Conservation (phyloP, 1,140 invertebrate species). For the Phenacoccus solenopsis region DNA sequence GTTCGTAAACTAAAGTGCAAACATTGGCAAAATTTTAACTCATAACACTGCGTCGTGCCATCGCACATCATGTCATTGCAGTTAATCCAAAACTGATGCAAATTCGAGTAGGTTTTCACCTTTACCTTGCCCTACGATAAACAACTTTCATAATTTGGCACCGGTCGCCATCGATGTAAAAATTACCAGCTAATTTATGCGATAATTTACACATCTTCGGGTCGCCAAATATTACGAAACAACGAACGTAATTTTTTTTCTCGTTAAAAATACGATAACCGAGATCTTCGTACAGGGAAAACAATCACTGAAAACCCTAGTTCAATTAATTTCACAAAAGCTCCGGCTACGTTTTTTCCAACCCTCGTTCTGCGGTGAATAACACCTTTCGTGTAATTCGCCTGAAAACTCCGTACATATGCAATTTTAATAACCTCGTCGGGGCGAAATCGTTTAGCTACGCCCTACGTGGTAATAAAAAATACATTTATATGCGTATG, state of each 20-base stretch:
- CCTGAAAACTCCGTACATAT: background rate
- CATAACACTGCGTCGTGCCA: background rate
- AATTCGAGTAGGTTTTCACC: background rate
- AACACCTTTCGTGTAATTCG: background rate
- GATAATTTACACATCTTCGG: too few relatives aligned
- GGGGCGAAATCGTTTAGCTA: background rate
- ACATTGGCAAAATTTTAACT: background rate
- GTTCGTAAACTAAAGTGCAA: background rate
- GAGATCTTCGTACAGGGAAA: too few relatives aligned
- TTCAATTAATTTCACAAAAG: background rate
- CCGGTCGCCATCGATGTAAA: too few relatives aligned
- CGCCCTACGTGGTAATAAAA: too few relatives aligned
- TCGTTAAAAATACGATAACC: too few relatives aligned
- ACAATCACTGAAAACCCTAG: too few relatives aligned
- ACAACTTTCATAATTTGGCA: background rate
- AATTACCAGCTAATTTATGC: too few relatives aligned
- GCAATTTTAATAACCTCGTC: slow-evolving; percentile 3
- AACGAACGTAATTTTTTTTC: too few relatives aligned
- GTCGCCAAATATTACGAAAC: too few relatives aligned
- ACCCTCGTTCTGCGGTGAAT: background rate
- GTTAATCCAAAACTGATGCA: background rate
- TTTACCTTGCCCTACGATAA: background rate
- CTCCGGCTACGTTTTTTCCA: background rate
- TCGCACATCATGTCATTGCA: background rate
- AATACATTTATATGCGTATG: background rate